Percentiles rank a stretch among this genome's conserved stretches.
These are phyloP conservation scores for Hafferia zeledoni DNA, from an alignment of 2,797 vertebrate genomes.

Conservation along the genomic window DNA sequence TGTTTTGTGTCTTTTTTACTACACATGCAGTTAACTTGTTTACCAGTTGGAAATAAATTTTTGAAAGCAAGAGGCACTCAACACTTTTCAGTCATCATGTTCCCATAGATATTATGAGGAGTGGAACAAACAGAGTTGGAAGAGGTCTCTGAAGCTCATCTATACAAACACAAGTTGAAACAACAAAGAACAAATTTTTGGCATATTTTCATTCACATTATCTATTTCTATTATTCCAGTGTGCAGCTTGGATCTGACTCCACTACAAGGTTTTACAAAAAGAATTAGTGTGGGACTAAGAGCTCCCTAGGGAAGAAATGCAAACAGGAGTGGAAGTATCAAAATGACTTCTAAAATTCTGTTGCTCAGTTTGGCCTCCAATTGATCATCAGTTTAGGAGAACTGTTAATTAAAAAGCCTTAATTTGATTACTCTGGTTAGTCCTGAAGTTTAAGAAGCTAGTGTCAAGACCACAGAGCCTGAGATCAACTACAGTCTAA, in stretches of 20 bases:
- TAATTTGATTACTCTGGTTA: slow-evolving; percentile 25
- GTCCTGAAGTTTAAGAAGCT: slow-evolving; percentile 30
- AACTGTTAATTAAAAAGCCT: slow-evolving; percentile 20
- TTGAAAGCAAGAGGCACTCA: neutral
- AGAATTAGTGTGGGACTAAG: neutral
- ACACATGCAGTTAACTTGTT: neutral
- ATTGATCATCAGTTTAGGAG: neutral
- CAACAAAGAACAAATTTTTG: neutral
- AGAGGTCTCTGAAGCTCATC: neutral
- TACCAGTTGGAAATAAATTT: neutral
- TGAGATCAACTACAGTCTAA: slow-evolving; percentile 4
- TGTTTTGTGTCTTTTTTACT: neutral
- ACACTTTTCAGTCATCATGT: neutral
- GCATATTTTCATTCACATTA: neutral
- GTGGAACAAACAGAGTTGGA: neutral
- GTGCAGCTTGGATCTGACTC: neutral
- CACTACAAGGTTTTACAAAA: neutral
- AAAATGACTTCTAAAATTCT: neutral
- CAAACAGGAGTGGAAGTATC: neutral
- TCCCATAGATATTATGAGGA: neutral
- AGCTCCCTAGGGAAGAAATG: neutral
- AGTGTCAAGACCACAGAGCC: neutral
- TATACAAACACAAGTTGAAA: neutral
- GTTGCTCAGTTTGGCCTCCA: neutral
- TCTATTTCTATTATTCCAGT: neutral